Evolutionary conservation across 2,888 invertebrate genomes (phyloP), one percentile per base, ranked within the genome.

Genomic region (Mylabris sibirica): DNA sequence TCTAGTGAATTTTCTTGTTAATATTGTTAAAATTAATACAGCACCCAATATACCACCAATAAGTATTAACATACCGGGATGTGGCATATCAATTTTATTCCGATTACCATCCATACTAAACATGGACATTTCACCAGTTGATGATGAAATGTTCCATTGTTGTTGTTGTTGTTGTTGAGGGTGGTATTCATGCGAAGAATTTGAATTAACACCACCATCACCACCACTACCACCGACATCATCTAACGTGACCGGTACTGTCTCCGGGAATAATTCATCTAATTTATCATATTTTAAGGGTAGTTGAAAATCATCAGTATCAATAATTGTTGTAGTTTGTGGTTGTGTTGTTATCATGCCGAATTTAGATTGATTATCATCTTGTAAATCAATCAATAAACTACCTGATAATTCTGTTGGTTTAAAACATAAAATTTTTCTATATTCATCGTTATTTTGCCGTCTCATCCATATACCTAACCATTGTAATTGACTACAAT

Each of bases 401-500:
- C 79, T 82, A 9, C 84, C 84, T 76, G 82, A 82, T 26, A 85
- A 74, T 60, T 83, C 81, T 0, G 81, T 76, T 5, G 86, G 86
- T 38, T 78, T 79, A 24, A 82, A 83, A 76, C 89, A 89, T 11
- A 79, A 73, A 20, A 87, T 83, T 67, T 82, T 77, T 49, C 78
- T 72, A 66, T 83, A 83, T 66, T 84, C 81, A 0, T 80, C 77
- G 38, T 87, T 85, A 38, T 85, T 82, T 70, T 87, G 87, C 30
- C 86, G 83, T 49, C 86, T 87, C 85, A 93, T 88, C 93, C 93
- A 93, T 69, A 89, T 87, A 34, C 88, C 89, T 0, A 91, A 79
- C 91, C 91, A 92, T 71, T 89, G 84, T 69, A 91, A 86, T 34
- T 89, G 87, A 60, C 87, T 89, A 82, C 94, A 95, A 78, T 91